These are phyloP conservation scores for Pollachius pollachius DNA, from an alignment of 2,113 vertebrate species.

Conservation along the genomic window DNA sequence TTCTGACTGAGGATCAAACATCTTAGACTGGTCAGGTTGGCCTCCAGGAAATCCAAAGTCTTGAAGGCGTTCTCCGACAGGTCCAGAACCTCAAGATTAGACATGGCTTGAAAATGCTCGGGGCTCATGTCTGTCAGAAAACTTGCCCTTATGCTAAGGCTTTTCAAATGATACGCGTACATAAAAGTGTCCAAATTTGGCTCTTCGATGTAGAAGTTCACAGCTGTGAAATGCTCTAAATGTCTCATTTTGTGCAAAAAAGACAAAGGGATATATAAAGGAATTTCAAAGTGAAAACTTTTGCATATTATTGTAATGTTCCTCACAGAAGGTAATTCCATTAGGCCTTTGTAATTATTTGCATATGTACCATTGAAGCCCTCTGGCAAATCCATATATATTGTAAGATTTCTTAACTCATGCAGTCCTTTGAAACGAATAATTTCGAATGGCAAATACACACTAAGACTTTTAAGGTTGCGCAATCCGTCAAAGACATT, in stretches of 20 bases:
- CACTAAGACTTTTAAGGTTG: slow-evolving; percentile 28
- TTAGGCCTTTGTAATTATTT: slow-evolving; percentile 34
- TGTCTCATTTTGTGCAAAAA: slow-evolving; percentile 52
- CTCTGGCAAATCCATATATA: slow-evolving; percentile 30
- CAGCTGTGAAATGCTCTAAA: slow-evolving; percentile 40
- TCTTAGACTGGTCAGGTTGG: slow-evolving; percentile 43
- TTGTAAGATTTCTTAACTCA: slow-evolving; percentile 36
- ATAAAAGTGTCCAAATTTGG: slow-evolving; percentile 34
- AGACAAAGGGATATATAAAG: slow-evolving; percentile 32
- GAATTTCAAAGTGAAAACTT: not conserved
- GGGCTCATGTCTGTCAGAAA: slow-evolving; percentile 34
- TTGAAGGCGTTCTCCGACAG: slow-evolving; percentile 30
- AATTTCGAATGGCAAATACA: slow-evolving; percentile 12
- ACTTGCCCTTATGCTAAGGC: slow-evolving; percentile 31
- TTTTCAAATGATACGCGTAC: slow-evolving; percentile 40
- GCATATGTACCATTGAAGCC: not conserved
- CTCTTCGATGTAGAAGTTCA: slow-evolving; percentile 30
- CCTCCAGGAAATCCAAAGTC: slow-evolving; percentile 61
- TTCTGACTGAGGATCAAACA: slow-evolving; percentile 40
- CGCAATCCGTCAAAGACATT: slow-evolving; percentile 31
- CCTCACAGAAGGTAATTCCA: slow-evolving; percentile 34
- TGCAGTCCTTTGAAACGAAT: slow-evolving; percentile 43
- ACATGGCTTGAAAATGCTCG: slow-evolving; percentile 42
- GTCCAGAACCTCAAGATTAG: slow-evolving; percentile 42
- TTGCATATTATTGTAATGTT: slow-evolving; percentile 10